Base-by-base conservation (phyloP, 1,140 invertebrate genomes). In the Drosophila nigromelanica region DNA sequence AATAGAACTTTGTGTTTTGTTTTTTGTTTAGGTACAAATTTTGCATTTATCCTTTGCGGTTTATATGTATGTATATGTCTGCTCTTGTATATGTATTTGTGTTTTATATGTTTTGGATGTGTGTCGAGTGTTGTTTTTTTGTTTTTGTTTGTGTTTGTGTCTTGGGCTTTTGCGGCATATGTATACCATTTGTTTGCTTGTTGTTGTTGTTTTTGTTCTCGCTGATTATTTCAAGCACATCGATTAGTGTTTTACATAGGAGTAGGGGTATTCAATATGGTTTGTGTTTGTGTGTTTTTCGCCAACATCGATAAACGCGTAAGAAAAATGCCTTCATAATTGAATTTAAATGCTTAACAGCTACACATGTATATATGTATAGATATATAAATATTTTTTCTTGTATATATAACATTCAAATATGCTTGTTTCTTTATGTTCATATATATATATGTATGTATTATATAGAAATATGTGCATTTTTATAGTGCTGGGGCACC, bases 291-390 rank as follows among this genome's bases (percentile, higher is more conserved):
- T 30, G 27, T 5, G 15, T 43, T 45, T 68, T 37, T 35, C 51
- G 37, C 37, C 76, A 85, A 85, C 81, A 85, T 85, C 69, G 73
- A 74, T 82, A 81, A 73, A 72, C 51, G 68, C 42, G 56, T 68
- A 72, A 75, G 77, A 80, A 78, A 81, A 86, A 87, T 86, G 82
- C 77, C 64, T 58, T 71, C 74, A 74, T 85, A 87, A 81, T 86
- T 81, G 78, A 85, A 80, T 86, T 58, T 51, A 73, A 82, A 82
- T 86, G 82, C 81, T 86, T 85, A 85, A 68, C 70, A 78, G 24
- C 82, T 85, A 85, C 74, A 85, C 81, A 85, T 70, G 63, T 74
- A 76, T 75, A 80, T 71, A 76, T 73, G 71, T 73, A 81, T 52
- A 60, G 72, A 83, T 71, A 56, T 61, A 43, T 58, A 59, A 55